Base-by-base conservation (phyloP, 1,140 invertebrate genomes). In the Leptopilina boulardi region DNA sequence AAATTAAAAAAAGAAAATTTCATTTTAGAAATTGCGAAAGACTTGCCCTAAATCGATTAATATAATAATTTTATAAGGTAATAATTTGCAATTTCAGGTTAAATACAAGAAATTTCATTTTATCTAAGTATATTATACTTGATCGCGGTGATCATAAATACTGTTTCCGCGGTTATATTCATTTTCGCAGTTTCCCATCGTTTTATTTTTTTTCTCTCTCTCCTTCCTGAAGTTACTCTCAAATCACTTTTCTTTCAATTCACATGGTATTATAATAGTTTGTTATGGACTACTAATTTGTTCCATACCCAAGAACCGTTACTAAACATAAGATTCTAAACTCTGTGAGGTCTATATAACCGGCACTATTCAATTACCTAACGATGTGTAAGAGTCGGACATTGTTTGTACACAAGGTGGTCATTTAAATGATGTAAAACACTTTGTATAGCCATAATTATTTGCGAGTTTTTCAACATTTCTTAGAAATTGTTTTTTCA, bases 281-380 rank as follows among this genome's bases (percentile, higher is more conserved):
- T 2, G 56, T 26, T n/a, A 66, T 34, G 59, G 59, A 30, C 59
- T 66, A 66, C 59, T 66, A 66, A 66, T 66, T 66, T 66, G 56
- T 23, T 66, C 11, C 34, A 38, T 15, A 30, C 10, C 26, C n/a
- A 30, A 66, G 59, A 26, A 66, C 59, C 59, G 59, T 66, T 66
- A 66, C 26, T 66, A n/a, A 66, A 66, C 15, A 23, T 30, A 66
- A 30, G 59, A 30, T 66, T 34, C 11, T 34, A 15, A 34, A 30
- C 23, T 8, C 2, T 3, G n/a, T n/a, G 34, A 38, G 59, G 11
- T 8, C 8, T 66, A 11, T 11, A 59, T 59, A 59, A 59, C 56
- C n/a, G n/a, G n/a, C n/a, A 66, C 59, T n/a, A 66, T 30, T 66
- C 59, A 66, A 66, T 66, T 66, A 66, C 26, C 59, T 66, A 30